phyloP scores from a whole-genome alignment of 30 jellyfish, hydroid and myxozoan species.

The Aurelia sp. region DNA sequence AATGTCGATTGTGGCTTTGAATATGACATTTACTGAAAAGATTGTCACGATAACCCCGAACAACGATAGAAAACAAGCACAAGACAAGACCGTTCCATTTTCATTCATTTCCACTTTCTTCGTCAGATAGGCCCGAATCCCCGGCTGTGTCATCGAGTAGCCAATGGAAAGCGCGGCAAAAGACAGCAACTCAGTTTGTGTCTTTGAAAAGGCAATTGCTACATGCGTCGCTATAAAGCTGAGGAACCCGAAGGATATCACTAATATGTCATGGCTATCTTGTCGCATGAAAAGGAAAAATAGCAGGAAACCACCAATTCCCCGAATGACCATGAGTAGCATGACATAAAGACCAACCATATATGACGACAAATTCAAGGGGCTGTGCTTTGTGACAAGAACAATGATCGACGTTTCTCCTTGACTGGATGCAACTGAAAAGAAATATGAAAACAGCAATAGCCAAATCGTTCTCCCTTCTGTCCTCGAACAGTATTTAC shows the following conservation, averaged over 20 bases:
- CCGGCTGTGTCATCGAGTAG: constrained; percentile 24
- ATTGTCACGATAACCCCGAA: neutral
- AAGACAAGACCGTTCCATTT: constrained; percentile 19
- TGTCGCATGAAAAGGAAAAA: neutral
- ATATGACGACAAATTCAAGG: constrained; percentile 9
- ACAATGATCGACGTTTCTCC: constrained; percentile 14
- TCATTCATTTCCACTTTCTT: neutral
- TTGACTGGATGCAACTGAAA: neutral
- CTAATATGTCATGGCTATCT: neutral
- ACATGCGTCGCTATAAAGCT: constrained; percentile 20
- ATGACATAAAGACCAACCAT: constrained; percentile 4
- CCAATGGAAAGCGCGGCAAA: constrained; percentile 3
- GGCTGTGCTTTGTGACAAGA: constrained; percentile 10
- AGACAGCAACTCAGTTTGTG: constrained; percentile 1
- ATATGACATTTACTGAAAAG: constrained; percentile 1
- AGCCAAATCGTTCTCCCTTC: constrained; percentile 6
- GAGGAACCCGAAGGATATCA: constrained; percentile 1
- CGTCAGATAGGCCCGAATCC: constrained; percentile 18
- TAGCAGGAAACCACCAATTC: constrained; percentile 20
- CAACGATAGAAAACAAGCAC: constrained; percentile 1
- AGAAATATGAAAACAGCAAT: constrained; percentile 2
- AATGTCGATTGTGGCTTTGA: neutral
- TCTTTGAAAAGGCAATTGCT: constrained; percentile 8
- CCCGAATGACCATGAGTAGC: constrained; percentile 3
- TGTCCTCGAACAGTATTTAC: neutral